Evolutionary conservation across 1,140 invertebrate species (phyloP), one percentile per base, ranked within the genome.

Genomic region (Metaphire vulgaris): DNA sequence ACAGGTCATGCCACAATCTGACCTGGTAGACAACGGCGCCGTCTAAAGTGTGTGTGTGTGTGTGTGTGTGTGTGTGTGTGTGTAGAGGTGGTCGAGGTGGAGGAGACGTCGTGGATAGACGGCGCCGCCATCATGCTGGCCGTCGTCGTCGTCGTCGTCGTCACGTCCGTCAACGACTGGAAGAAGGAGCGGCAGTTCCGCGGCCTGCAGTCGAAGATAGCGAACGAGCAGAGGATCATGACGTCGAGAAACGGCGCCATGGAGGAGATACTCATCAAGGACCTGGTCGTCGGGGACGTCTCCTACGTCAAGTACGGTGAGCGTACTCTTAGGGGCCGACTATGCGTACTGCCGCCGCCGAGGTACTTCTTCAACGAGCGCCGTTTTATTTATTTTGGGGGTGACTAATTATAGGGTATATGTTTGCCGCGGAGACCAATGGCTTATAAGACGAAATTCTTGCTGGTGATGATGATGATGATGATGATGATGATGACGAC

Each of bases 101-200:
- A 90, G 78, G 92, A 94, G 83, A 93, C 97, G 83, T 94, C 94
- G 77, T 99, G 96, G 96, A 98, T 99, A 83, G 97, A 99, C 90
- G 96, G 96, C 84, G 89, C 95, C 81, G 96, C 97, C 83, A 99
- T 99, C 87, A 90, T 98, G 87, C 92, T 97, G 86, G 98, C 96
- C 81, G 96, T 99, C 85, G 92, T 97, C 87, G 95, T 98, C 85
- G 96, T 99, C 85, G 96, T 99, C 77, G 89, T 98, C 88, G 96
- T 98, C 79, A 98, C 96, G 85, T 96, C 96, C 82, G 97, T 98
- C 88, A 99, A 99, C 90, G 96, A 99, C 90, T 99, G 97, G 88
- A 96, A 94, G 79, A 99, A 99, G 90, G 96, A 99, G 88, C 90
- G 93, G 87, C 96, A 98, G 89, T 99, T 99, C 88, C 90, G 90